Conservation (phyloP, 2,797 vertebrate species). For the Amniataba percoides region DNA sequence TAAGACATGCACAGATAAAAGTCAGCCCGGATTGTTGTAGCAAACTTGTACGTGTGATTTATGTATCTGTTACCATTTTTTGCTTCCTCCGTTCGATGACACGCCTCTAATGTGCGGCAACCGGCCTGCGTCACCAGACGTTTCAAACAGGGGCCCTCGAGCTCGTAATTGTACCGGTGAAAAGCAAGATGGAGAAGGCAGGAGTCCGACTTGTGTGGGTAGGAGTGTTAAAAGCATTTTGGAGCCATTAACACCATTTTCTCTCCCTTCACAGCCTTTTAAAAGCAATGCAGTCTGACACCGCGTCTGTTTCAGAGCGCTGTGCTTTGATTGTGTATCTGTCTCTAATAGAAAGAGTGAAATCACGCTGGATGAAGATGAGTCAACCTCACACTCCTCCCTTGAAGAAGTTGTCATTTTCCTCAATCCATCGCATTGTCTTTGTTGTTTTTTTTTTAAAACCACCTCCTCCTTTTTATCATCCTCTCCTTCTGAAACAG, state of each 20-base stretch:
- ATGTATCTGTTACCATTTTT: background rate
- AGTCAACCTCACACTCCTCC: conserved; percentile 66
- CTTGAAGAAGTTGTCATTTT: conserved; percentile 51
- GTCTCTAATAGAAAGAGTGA: conserved; percentile 57
- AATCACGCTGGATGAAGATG: conserved; percentile 65
- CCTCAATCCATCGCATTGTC: conserved; percentile 27
- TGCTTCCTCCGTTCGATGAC: background rate
- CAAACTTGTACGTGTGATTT: background rate
- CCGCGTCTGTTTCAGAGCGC: conserved; percentile 36
- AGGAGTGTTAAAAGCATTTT: conserved; percentile 75
- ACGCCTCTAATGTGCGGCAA: background rate
- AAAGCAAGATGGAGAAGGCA: conserved; percentile 39
- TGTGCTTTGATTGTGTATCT: conserved; percentile 45
- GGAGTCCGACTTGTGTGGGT: conserved; percentile 57
- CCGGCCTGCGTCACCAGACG: conserved; percentile 32
- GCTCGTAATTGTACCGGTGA: conserved; percentile 30
- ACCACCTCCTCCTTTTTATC: conserved; percentile 12
- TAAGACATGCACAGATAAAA: background rate
- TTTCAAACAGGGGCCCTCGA: conserved; percentile 28
- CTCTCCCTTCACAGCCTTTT: conserved; percentile 60
- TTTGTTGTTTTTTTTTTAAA: no score
- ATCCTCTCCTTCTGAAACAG: conserved; percentile 28
- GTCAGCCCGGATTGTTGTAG: background rate
- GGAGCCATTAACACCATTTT: conserved; percentile 71
- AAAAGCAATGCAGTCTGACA: conserved; percentile 67